Conservation (phyloP, 2,888 invertebrate species). For the Eristalis intricaria region DNA sequence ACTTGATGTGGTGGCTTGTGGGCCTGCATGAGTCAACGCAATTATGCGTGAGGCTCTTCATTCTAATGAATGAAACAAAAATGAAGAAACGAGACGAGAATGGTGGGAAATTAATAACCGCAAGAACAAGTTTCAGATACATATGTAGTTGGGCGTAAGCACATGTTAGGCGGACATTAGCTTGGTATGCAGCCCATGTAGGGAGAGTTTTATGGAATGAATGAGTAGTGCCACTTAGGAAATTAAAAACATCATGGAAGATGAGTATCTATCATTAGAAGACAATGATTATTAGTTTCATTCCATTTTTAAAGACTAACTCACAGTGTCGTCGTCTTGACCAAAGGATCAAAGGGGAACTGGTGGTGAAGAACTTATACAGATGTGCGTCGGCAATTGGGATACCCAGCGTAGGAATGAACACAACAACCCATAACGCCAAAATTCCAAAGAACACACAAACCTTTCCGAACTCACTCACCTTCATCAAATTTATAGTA, state of each 20-base stretch:
- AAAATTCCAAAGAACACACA: too few relatives aligned
- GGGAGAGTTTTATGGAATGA: neutral
- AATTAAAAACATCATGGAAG: neutral
- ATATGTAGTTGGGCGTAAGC: neutral
- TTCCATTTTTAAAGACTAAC: too few relatives aligned
- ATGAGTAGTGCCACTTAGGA: neutral
- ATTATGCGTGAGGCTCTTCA: constrained; percentile 49
- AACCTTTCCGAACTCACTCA: too few relatives aligned
- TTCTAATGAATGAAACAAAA: constrained; percentile 60
- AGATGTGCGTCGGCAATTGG: too few relatives aligned
- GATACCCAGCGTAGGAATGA: too few relatives aligned
- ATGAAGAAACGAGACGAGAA: constrained; percentile 8
- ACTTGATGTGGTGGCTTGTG: constrained; percentile 40
- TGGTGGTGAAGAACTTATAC: too few relatives aligned
- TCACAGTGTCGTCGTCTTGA: too few relatives aligned
- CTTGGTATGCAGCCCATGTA: neutral
- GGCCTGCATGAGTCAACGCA: constrained; percentile 64
- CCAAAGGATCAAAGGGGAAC: too few relatives aligned
- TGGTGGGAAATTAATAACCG: constrained; percentile 36
- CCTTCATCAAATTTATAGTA: neutral
- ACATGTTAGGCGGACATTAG: neutral
- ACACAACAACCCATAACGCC: too few relatives aligned
- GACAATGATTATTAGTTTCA: too few relatives aligned
- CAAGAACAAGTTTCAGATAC: neutral
- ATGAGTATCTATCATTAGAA: neutral